Evolutionary conservation across 2,797 vertebrate genomes (phyloP).

Genomic region (Australoheros facetus): DNA sequence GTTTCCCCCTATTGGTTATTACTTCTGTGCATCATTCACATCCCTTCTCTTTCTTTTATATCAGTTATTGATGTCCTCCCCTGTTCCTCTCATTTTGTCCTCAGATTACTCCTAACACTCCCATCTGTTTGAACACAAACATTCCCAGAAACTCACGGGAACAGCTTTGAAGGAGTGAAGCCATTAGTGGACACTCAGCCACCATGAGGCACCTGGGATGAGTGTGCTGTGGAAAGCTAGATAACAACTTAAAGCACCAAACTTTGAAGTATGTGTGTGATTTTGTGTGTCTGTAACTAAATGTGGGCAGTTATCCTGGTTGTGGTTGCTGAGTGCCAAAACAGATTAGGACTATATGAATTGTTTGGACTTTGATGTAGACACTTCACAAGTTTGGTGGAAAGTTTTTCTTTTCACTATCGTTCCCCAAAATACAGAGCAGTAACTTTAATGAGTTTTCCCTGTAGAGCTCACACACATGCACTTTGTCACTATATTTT

Average conservation of each 20-base stretch:
- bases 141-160: constrained; percentile 19
- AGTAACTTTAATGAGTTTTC: constrained; percentile 55
- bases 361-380: constrained; percentile 45
- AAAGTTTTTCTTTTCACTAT: constrained; percentile 6
- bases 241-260: constrained; percentile 39
- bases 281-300: neutral
- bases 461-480: constrained; percentile 31
- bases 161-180: constrained; percentile 31
- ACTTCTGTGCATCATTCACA: neutral
- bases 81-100: neutral
- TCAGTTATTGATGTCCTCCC: neutral
- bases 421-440: neutral
- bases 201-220: constrained; percentile 35
- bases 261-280: constrained; percentile 32
- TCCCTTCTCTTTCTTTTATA: neutral
- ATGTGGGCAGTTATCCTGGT: constrained; percentile 9
- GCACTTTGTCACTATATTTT: neutral
- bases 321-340: constrained; percentile 21
- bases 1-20: neutral
- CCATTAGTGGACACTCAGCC: constrained; percentile 43
- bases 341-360: constrained; percentile 37
- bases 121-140: constrained; percentile 17
- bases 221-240: constrained; percentile 38
- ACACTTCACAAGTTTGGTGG: constrained; percentile 18
- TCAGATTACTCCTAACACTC: constrained; percentile 8